Evolutionary conservation across 2,113 vertebrate genomes (phyloP).

Genomic region (Lampris megalopsis): DNA sequence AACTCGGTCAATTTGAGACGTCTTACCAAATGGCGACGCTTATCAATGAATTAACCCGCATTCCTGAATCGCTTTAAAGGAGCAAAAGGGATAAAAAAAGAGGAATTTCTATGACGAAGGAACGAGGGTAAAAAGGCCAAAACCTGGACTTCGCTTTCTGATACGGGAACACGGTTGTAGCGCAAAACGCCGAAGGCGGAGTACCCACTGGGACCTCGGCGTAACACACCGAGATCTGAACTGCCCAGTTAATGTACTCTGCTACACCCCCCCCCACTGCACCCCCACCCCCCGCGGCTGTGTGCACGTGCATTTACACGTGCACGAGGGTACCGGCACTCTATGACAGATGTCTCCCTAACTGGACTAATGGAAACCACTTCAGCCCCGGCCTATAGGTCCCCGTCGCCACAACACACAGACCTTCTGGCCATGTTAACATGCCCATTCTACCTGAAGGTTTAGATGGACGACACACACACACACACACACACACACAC

Average conservation of each 20-base stretch:
- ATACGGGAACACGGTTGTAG: too few species aligned
- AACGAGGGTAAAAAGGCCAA: too few species aligned
- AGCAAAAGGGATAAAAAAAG: too few species aligned
- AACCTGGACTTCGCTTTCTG: too few species aligned
- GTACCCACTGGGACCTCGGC: slow-evolving; percentile 44
- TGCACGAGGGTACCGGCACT: slow-evolving; percentile 14
- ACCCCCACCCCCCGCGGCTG: slow-evolving; percentile 19
- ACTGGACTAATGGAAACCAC: slow-evolving; percentile 75
- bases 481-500: slow-evolving; percentile 1
- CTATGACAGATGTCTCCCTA: slow-evolving; percentile 73
- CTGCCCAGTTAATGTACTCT: slow-evolving; percentile 24
- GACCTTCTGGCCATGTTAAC: slow-evolving; percentile 31
- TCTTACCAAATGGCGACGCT: too few species aligned
- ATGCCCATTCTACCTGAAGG: slow-evolving; percentile 50
- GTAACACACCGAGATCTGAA: slow-evolving; percentile 44
- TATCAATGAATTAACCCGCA: too few species aligned
- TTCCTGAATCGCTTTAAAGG: too few species aligned
- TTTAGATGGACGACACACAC: slow-evolving; percentile 11
- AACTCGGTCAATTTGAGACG: too few species aligned
- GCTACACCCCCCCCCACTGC: slow-evolving; percentile 51
- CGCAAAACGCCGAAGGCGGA: slow-evolving; percentile 26
- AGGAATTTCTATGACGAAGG: too few species aligned
- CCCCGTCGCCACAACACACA: slow-evolving; percentile 37
- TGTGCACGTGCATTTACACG: slow-evolving; percentile 18
- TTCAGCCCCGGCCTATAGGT: slow-evolving; percentile 53